A percentile compares a stretch with the other conserved stretches of the same genome.
Evolutionary conservation across 2,888 invertebrate species (phyloP).

Genomic region (Monochamus alternatus): DNA sequence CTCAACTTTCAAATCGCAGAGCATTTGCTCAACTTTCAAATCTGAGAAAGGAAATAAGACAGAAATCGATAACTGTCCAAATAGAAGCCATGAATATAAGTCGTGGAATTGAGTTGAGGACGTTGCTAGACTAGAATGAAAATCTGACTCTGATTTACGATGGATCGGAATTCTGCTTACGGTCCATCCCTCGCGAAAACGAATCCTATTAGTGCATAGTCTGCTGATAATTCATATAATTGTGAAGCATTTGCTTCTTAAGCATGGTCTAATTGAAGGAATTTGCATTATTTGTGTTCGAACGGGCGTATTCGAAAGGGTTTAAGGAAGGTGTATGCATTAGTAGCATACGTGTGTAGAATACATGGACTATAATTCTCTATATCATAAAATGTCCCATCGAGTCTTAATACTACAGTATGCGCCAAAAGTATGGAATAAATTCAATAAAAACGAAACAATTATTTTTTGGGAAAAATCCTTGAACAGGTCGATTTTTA

Average conservation of each 20-base stretch:
- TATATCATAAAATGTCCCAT: no score
- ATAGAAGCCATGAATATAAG: slow-evolving; percentile 36
- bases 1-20: background rate
- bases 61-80: slow-evolving; percentile 6
- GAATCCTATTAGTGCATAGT: slow-evolving; percentile 19
- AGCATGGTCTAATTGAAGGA: slow-evolving; percentile 1
- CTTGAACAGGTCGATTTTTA: no score
- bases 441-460: no score
- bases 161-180: slow-evolving; percentile 18
- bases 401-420: no score
- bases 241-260: slow-evolving; percentile 23
- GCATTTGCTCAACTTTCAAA: background rate
- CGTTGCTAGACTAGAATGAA: slow-evolving; percentile 22
- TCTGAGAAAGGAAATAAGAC: background rate
- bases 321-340: no score
- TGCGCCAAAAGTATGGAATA: no score
- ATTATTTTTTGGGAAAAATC: no score
- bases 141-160: slow-evolving; percentile 35
- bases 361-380: no score
- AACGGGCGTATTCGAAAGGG: no score
- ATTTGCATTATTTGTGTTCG: slow-evolving; percentile 1
- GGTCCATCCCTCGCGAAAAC: slow-evolving; percentile 3
- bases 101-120: slow-evolving; percentile 25
- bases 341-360: no score
- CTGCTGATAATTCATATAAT: slow-evolving; percentile 28